phyloP scores from a whole-genome alignment of 2,113 vertebrate species.

The Cyphomyrus discorhynchus region DNA sequence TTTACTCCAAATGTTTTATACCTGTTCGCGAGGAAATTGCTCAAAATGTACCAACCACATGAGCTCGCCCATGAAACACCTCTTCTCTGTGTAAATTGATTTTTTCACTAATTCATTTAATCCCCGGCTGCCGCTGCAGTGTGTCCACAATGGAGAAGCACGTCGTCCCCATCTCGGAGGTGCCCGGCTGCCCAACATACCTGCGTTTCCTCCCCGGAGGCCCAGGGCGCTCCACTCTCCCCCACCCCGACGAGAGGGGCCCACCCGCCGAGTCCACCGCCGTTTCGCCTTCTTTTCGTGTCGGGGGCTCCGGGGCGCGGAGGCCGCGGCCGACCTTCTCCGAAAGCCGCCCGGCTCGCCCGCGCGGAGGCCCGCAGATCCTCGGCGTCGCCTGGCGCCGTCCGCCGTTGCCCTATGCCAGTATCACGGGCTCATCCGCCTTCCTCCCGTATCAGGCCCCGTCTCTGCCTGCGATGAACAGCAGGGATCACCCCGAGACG shows the following conservation, averaged over 20 bases:
- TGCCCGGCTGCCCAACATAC: not conserved
- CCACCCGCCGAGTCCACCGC: not conserved
- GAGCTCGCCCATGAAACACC: not conserved
- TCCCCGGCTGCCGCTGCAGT: not conserved
- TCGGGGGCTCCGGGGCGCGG: not conserved
- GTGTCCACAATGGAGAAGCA: not conserved
- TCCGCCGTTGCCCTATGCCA: conserved; percentile 32
- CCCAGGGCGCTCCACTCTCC: conserved; percentile 1
- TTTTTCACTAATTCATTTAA: not conserved
- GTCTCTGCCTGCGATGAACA: not conserved
- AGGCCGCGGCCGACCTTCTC: conserved; percentile 7
- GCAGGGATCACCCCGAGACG: not conserved
- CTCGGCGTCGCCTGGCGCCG: conserved; percentile 53
- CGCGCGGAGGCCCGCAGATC: conserved; percentile 37
- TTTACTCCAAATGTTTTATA: not conserved
- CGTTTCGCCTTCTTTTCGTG: not conserved
- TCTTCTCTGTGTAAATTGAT: not conserved
- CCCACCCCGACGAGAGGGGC: not conserved
- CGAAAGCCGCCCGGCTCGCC: not conserved
- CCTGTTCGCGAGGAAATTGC: not conserved
- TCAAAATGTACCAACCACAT: not conserved
- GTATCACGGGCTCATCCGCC: conserved; percentile 12
- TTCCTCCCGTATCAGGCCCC: conserved; percentile 20
- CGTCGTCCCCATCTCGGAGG: not conserved
- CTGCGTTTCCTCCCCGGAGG: not conserved